Conservation (phyloP, 2,888 invertebrate species). For the Pristionchus mayeri region DNA sequence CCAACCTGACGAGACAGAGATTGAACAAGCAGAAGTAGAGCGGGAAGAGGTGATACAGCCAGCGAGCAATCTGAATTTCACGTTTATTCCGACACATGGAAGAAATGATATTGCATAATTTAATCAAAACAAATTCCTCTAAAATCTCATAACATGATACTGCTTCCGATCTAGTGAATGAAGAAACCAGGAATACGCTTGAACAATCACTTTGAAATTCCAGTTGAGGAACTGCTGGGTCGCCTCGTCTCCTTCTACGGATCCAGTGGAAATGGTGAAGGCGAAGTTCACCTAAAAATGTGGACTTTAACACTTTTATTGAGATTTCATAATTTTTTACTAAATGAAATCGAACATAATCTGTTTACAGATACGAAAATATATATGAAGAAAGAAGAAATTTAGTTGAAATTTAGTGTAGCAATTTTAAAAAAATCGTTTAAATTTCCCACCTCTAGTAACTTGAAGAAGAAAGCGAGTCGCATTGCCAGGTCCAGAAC, state of each 20-base stretch:
- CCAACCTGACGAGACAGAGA: slow-evolving; percentile 21
- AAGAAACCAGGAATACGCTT: too few relatives aligned
- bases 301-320: too few relatives aligned
- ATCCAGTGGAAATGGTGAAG: slow-evolving; percentile 38
- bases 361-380: too few relatives aligned
- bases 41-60: slow-evolving; percentile 48
- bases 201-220: slow-evolving; percentile 3
- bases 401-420: too few relatives aligned
- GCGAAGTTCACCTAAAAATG: slow-evolving; percentile 37
- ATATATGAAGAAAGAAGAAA: too few relatives aligned
- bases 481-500: neutral
- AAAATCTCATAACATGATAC: neutral
- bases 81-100: neutral
- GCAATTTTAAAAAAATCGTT: too few relatives aligned
- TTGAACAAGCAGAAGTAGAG: slow-evolving; percentile 41
- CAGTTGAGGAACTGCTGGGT: neutral
- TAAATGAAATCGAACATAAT: neutral
- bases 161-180: neutral
- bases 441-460: slow-evolving; percentile 41
- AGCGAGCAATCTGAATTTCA: neutral
- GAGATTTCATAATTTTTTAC: neutral
- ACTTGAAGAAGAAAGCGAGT: slow-evolving; percentile 45
- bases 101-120: neutral
- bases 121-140: neutral
- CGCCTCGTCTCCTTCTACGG: neutral